Evolutionary conservation across 2,888 invertebrate species (phyloP), one percentile per base, ranked within the genome.

Genomic region (Nudaria mundana): DNA sequence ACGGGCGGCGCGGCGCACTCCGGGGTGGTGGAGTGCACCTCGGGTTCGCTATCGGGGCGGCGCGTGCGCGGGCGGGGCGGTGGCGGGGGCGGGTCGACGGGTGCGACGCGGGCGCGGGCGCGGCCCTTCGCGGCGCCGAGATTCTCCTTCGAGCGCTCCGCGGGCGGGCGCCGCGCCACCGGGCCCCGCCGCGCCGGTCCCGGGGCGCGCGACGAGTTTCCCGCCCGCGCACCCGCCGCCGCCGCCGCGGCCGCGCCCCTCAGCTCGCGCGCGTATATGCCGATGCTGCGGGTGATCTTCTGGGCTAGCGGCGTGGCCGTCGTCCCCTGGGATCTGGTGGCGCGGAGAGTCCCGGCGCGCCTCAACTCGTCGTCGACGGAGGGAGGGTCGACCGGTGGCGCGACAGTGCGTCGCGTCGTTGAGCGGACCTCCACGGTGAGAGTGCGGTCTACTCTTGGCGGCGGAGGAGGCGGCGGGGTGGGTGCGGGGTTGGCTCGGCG

Each of bases 141-240:
- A 73, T 87, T 86, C 82, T 87, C 87, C 78, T 86, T 85, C 66
- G 76, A 81, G 72, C 82, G 78, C 64, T 68, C 73, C 49, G 66
- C 66, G 58, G 62, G 63, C 63, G 56, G 69, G 53, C 71, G 72
- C 53, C 72, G 76, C 75, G 78, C 77, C 77, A 70, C 79, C 76
- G 71, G 76, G 70, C 67, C 66, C 71, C 79, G 74, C 68, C 76
- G 79, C 76, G 65, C 72, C 66, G 76, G 70, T 55, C 76, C 81
- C 76, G 81, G 78, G 80, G 78, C 81, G 81, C 81, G 82, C 76
- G 65, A 62, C 49, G 73, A 72, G 78, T 80, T 81, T 82, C 83
- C 81, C 81, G 79, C 70, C 65, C 73, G 66, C 54, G 66, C 63
- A 28, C 66, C 60, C 32, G 64, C 60, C 47, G 64, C 63, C 45